Evolutionary conservation across 2,797 vertebrate species (phyloP).

Genomic region (Enteromius viviparus): DNA sequence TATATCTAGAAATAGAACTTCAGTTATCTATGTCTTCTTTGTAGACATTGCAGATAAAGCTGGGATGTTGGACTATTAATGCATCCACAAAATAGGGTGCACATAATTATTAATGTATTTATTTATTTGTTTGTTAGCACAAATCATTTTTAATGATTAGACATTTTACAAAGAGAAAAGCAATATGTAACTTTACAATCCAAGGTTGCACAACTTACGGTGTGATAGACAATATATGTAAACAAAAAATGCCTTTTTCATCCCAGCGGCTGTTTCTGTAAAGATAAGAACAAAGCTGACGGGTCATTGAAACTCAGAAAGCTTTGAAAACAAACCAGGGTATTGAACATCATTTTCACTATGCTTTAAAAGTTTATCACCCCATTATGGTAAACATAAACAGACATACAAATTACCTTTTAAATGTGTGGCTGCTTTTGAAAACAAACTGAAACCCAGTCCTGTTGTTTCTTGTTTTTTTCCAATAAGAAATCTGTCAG

Average conservation of each 20-base stretch:
- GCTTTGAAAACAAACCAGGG: constrained; percentile 33
- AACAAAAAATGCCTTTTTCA: not conserved
- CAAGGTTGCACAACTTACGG: not conserved
- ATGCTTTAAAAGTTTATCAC: constrained; percentile 12
- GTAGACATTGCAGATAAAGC: not conserved
- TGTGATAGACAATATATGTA: constrained; percentile 16
- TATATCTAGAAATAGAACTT: not conserved
- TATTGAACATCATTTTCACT: constrained; percentile 5
- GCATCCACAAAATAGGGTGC: not conserved
- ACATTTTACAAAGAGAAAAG: not conserved
- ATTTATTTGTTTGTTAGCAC: not conserved
- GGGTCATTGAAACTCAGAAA: not conserved
- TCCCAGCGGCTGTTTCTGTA: constrained; percentile 22
- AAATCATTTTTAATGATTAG: not conserved
- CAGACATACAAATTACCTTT: constrained; percentile 13
- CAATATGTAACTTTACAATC: not conserved
- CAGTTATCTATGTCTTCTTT: not conserved
- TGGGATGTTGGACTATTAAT: not conserved
- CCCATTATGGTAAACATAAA: not conserved
- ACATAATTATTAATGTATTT: not conserved
- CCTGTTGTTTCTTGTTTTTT: not conserved
- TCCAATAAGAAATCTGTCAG: constrained; percentile 11
- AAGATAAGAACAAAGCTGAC: constrained; percentile 36
- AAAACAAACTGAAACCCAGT: not conserved
- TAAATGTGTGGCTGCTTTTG: constrained; percentile 13